Conservation (phyloP, 2,888 invertebrate species). For the Dryomyza anilis region DNA sequence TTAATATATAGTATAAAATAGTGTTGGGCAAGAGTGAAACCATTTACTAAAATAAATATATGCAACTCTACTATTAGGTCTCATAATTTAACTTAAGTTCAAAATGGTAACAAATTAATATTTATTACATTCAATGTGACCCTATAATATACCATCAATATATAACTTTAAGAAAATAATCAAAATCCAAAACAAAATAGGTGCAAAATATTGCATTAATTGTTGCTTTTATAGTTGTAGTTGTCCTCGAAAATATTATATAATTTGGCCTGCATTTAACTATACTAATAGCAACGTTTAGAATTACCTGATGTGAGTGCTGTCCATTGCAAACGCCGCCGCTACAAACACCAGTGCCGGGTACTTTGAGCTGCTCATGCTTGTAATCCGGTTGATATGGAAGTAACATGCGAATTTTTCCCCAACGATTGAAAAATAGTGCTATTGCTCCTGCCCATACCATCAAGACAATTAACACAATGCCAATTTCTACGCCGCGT, state of each 20-base stretch:
- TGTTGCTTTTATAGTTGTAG: no score
- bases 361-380: constrained; percentile 82
- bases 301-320: constrained; percentile 64
- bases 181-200: no score
- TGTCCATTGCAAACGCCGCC: constrained; percentile 68
- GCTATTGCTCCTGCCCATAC: constrained; percentile 88
- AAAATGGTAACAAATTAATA: no score
- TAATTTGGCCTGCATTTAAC: no score
- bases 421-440: constrained; percentile 87
- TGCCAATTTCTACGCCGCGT: constrained; percentile 88
- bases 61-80: no score
- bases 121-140: no score
- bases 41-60: neutral
- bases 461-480: constrained; percentile 79
- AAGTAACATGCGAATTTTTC: constrained; percentile 86
- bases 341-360: constrained; percentile 73
- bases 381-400: constrained; percentile 93
- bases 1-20: neutral
- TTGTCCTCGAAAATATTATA: no score
- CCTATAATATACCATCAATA: no score
- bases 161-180: no score
- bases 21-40: neutral
- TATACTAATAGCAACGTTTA: no score
- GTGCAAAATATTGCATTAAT: no score
- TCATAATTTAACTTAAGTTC: no score